Base-by-base conservation (phyloP, 2,888 invertebrate species). In the Lamproptera curius region DNA sequence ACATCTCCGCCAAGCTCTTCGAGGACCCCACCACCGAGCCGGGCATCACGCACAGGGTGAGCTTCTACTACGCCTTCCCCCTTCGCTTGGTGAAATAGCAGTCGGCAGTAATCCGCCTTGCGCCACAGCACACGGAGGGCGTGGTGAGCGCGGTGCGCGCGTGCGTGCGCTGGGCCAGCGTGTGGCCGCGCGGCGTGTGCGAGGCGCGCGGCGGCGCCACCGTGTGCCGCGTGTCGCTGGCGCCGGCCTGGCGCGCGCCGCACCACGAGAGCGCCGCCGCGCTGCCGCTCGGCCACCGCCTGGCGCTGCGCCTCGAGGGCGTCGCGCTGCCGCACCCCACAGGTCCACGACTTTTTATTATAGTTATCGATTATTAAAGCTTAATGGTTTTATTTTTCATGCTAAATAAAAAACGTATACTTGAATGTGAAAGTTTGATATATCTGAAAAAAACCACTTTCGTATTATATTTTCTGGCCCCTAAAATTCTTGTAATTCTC, bases 281-380 rank as follows among this genome's bases (percentile, higher is more conserved):
- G 53, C 92, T 97, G 28, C 94, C 94, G 51, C 91, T 93, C 34
- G 94, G 95, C 45, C 94, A 96, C 58, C 94, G 96, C 58, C 89
- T 98, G 50, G 96, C 97, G 1, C 91, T 98, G 16, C 97, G 97
- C 86, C 95, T 98, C 1, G 98, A 98, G 79, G 98, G 98, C 0
- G 97, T 98, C 1, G 90, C 97, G 39, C 93, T 63, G 92, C 96
- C 28, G 52, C 31, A 63, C 71, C 90, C 92, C 52, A 92, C 90
- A 92, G 59, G 89, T 96, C 4, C 20, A 3, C 20, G 6, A 20
- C 20, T 20, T n/a, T n/a, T n/a, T n/a, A n/a, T n/a, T n/a, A n/a
- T n/a, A n/a, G n/a, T n/a, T n/a, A n/a, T n/a, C n/a, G n/a, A n/a
- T n/a, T n/a, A n/a, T n/a, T n/a, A n/a, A n/a, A n/a, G n/a, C n/a